Evolutionary conservation across 2,888 invertebrate species (phyloP).

Genomic region (Sepiola atlantica): DNA sequence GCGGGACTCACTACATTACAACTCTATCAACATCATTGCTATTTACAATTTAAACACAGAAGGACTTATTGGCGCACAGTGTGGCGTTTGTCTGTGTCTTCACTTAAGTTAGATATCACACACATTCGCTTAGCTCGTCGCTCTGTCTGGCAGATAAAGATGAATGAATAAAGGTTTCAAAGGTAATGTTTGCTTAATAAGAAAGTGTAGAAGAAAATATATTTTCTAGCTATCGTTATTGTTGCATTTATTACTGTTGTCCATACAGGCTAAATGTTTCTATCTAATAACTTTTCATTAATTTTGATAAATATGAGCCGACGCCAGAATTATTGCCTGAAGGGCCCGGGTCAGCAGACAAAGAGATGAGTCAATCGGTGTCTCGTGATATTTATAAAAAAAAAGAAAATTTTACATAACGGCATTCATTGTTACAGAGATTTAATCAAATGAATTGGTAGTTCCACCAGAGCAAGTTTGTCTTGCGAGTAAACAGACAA

Average conservation of each 20-base stretch:
- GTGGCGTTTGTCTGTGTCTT: neutral
- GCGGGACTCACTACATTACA: no score
- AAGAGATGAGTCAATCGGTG: neutral
- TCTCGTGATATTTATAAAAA: neutral
- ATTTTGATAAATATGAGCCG: neutral
- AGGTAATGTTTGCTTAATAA: constrained; percentile 12
- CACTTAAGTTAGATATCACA: neutral
- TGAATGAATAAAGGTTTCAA: constrained; percentile 9
- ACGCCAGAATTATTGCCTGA: neutral
- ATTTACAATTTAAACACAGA: no score
- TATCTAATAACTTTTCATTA: constrained; percentile 1
- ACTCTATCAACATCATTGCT: no score
- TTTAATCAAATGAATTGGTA: neutral
- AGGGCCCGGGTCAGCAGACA: neutral
- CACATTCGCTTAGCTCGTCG: neutral
- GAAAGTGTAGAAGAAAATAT: neutral
- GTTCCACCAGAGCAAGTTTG: neutral
- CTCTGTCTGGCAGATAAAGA: constrained; percentile 5
- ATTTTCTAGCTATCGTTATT: neutral
- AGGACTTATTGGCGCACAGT: neutral
- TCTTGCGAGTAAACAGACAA: no score
- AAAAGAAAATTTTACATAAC: neutral
- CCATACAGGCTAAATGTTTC: neutral
- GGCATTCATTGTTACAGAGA: neutral
- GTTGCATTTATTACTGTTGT: neutral